These are phyloP conservation scores for Spongilla lacustris DNA, from an alignment of 37 sponge, comb jelly and placozoan species.

Conservation along the genomic window DNA sequence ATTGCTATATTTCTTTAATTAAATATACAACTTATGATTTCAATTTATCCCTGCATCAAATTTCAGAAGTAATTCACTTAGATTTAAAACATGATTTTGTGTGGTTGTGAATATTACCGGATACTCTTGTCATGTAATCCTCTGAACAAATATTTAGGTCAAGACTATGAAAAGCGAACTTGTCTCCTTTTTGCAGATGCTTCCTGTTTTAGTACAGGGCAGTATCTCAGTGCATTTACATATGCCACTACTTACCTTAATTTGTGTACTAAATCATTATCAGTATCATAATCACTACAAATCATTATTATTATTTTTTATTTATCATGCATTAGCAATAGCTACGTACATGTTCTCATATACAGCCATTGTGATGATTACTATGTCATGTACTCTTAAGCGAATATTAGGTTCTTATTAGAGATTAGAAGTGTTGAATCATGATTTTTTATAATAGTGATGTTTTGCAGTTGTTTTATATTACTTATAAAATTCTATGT, in stretches of 20 bases:
- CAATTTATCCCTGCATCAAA: slow-evolving; percentile 1
- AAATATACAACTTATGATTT: background rate
- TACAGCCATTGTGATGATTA: background rate
- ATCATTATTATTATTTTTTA: background rate
- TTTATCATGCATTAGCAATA: background rate
- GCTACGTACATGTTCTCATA: too few relatives aligned
- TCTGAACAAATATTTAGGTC: background rate
- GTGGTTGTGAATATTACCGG: background rate
- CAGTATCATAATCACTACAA: slow-evolving; percentile 1
- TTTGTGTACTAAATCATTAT: background rate
- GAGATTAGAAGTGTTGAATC: background rate
- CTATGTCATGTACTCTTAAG: background rate
- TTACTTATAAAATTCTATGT: background rate
- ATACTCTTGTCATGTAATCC: background rate
- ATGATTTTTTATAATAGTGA: background rate
- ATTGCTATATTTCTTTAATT: background rate
- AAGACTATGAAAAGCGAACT: background rate
- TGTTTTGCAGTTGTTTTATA: background rate
- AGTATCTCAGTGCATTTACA: slow-evolving; percentile 1
- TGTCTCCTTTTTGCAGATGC: slow-evolving; percentile 1
- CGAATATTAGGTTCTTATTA: background rate
- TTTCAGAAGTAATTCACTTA: background rate
- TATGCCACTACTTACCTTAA: slow-evolving; percentile 8
- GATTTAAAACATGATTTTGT: background rate
- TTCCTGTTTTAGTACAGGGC: slow-evolving; percentile 1